phyloP scores from a whole-genome alignment of 2,113 vertebrate species.

The Kobus ellipsiprymnus region DNA sequence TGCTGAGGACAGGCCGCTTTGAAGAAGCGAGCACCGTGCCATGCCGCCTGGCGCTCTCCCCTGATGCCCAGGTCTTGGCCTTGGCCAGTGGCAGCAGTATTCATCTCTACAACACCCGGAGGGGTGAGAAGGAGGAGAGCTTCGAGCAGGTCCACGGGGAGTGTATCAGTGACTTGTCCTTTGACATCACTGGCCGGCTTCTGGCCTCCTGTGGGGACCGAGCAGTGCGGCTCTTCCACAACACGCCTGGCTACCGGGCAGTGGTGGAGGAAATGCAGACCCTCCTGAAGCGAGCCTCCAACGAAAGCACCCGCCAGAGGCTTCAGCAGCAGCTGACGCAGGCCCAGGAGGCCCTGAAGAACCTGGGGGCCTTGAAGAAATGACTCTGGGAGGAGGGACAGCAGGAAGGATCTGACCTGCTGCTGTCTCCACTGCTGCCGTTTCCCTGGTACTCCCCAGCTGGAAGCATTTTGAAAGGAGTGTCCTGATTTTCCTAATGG shows the following conservation, averaged over 20 bases:
- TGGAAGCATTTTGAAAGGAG: slow-evolving; percentile 36
- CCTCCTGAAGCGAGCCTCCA: slow-evolving; percentile 88
- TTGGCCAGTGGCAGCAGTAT: slow-evolving; percentile 83
- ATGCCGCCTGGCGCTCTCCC: slow-evolving; percentile 87
- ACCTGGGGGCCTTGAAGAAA: slow-evolving; percentile 76
- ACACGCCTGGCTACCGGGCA: slow-evolving; percentile 87
- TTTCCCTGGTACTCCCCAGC: background rate
- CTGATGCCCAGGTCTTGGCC: slow-evolving; percentile 86
- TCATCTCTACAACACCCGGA: slow-evolving; percentile 82
- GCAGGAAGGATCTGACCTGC: background rate
- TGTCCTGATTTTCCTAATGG: background rate
- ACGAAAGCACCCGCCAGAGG: slow-evolving; percentile 86
- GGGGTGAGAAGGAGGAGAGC: slow-evolving; percentile 86
- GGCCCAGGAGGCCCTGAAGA: slow-evolving; percentile 85
- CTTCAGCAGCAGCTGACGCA: slow-evolving; percentile 89
- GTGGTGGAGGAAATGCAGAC: slow-evolving; percentile 89
- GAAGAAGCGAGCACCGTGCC: slow-evolving; percentile 71
- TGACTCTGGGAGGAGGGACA: slow-evolving; percentile 32
- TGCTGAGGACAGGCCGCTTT: slow-evolving; percentile 87
- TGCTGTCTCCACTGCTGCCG: background rate
- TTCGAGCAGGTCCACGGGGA: slow-evolving; percentile 82
- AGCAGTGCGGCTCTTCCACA: slow-evolving; percentile 90
- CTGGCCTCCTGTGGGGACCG: slow-evolving; percentile 90
- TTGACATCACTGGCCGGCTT: slow-evolving; percentile 88
- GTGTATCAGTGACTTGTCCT: slow-evolving; percentile 83